phyloP scores from a whole-genome alignment of 2,888 invertebrate genomes.

The Poecilobothrus nobilitatus region DNA sequence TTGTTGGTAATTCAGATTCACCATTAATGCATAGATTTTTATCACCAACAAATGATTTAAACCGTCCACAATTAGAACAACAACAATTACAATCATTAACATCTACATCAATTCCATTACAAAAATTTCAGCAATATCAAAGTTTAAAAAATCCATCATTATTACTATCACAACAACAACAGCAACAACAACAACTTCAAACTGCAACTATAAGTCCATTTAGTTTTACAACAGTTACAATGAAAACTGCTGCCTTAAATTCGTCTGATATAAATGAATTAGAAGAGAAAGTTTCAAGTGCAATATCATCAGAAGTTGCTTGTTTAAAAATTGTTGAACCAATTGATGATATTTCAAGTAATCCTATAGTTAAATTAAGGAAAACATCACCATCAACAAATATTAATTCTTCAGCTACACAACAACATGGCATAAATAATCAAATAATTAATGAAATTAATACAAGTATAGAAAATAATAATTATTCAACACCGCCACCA shows the following conservation, averaged over 20 bases:
- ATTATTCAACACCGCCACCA: not conserved
- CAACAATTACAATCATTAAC: not conserved
- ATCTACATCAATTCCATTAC: not conserved
- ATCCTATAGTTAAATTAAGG: not conserved
- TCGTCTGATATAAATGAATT: not conserved
- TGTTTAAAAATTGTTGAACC: not conserved
- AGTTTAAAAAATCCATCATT: not conserved
- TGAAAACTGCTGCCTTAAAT: not conserved
- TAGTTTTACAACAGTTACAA: not conserved
- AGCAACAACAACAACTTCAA: not conserved
- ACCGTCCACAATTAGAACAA: not conserved
- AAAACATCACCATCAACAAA: not conserved
- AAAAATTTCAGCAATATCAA: not conserved
- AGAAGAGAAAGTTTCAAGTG: not conserved
- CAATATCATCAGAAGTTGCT: not conserved
- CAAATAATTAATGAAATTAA: not conserved
- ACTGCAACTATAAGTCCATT: not conserved
- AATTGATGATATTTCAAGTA: not conserved
- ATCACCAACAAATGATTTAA: not conserved
- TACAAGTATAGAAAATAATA: constrained; percentile 5
- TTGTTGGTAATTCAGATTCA: not conserved
- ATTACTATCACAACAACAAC: not conserved
- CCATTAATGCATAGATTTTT: not conserved
- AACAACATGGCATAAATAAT: not conserved
- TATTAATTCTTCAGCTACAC: not conserved